A percentile compares a stretch with the other conserved stretches of the same genome.
Evolutionary conservation across 2,888 invertebrate species (phyloP).

Genomic region (Thera obeliscata): DNA sequence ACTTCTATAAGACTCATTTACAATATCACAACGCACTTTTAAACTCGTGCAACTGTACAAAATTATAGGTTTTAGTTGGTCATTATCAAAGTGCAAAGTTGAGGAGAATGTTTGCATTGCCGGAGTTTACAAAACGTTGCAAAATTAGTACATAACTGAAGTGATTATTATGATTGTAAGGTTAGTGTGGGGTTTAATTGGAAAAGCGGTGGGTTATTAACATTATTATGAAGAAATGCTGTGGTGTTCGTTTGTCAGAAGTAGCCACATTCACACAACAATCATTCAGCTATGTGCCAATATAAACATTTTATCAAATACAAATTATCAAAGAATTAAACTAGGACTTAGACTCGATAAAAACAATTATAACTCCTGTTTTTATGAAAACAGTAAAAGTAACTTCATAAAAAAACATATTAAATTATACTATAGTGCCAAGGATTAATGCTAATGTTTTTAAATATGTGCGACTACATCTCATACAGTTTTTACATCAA

Average conservation of each 20-base stretch:
- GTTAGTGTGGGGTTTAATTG: slow-evolving; percentile 29
- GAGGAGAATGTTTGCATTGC: slow-evolving; percentile 1
- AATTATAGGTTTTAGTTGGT: too few relatives aligned
- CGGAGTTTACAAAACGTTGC: slow-evolving; percentile 23
- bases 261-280: slow-evolving; percentile 79
- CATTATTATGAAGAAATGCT: not conserved
- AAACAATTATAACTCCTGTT: too few relatives aligned
- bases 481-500: too few relatives aligned
- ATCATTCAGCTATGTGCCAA: slow-evolving; percentile 78
- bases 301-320: not conserved
- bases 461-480: too few relatives aligned
- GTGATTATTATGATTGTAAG: slow-evolving; percentile 73
- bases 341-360: too few relatives aligned
- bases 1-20: not conserved
- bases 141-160: slow-evolving; percentile 71
- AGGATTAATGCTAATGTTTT: too few relatives aligned
- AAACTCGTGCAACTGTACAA: not conserved
- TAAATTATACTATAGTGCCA: too few relatives aligned
- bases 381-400: too few relatives aligned
- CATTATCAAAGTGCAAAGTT: too few relatives aligned
- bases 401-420: too few relatives aligned
- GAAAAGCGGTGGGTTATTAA: slow-evolving; percentile 23
- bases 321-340: too few relatives aligned
- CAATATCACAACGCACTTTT: slow-evolving; percentile 7
- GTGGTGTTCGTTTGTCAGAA: slow-evolving; percentile 74